Conservation (phyloP, 2,888 invertebrate species). For the Tryphoninae sp. region DNA sequence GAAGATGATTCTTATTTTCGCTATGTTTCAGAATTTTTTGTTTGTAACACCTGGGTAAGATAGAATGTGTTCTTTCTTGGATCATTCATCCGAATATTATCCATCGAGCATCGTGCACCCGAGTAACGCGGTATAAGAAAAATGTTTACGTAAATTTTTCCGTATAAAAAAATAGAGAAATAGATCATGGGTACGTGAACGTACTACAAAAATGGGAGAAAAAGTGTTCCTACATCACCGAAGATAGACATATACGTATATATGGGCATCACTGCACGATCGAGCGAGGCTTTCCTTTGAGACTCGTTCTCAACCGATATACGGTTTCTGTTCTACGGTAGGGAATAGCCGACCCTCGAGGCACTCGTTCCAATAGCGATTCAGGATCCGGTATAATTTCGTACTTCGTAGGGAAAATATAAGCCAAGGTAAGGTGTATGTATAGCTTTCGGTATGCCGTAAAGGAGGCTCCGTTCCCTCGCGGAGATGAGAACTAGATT, state of each 20-base stretch:
- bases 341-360: constrained; percentile 38
- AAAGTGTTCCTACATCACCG: constrained; percentile 26
- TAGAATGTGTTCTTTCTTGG: too few relatives aligned
- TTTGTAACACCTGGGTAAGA: too few relatives aligned
- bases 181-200: background rate
- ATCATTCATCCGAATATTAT: too few relatives aligned
- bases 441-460: constrained; percentile 25
- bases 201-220: constrained; percentile 3
- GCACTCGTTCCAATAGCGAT: constrained; percentile 39
- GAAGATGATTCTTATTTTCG: constrained; percentile 7
- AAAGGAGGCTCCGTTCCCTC: constrained; percentile 38
- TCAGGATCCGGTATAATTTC: constrained; percentile 42
- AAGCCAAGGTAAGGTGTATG: constrained; percentile 11
- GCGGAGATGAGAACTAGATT: constrained; percentile 51
- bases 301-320: constrained; percentile 25
- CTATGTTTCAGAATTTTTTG: constrained; percentile 5
- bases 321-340: constrained; percentile 37
- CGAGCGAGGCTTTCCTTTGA: constrained; percentile 32
- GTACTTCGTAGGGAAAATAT: constrained; percentile 48
- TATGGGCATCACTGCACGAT: background rate
- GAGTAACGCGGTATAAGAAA: too few relatives aligned
- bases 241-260: background rate
- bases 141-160: background rate
- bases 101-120: too few relatives aligned
- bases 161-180: background rate